Conservation (phyloP, 1,140 invertebrate species). For the Dryas iulia region DNA sequence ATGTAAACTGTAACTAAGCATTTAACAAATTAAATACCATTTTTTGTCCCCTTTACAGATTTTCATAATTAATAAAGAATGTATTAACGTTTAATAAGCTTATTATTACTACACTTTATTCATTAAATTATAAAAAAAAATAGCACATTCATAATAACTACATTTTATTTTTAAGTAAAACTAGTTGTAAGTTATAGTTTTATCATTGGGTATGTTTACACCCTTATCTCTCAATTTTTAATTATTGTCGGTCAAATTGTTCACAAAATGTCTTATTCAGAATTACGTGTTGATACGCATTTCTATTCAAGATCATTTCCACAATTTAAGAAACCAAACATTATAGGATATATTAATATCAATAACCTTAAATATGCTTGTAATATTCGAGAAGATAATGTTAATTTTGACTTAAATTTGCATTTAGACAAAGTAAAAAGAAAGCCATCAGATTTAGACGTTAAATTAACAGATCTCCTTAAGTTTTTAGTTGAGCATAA, state of each 20-base stretch:
- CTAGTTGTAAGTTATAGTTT: no score
- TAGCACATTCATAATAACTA: background rate
- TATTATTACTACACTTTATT: background rate
- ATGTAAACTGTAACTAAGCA: no score
- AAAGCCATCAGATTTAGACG: constrained; percentile 51
- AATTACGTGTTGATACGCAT: constrained; percentile 9
- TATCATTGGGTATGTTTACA: background rate
- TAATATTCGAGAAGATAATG: constrained; percentile 48
- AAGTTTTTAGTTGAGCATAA: constrained; percentile 77
- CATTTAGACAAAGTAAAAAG: constrained; percentile 61
- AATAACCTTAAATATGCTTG: constrained; percentile 79
- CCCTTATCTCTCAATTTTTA: background rate
- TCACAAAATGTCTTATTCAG: background rate
- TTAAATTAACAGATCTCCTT: constrained; percentile 76
- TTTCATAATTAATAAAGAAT: background rate
- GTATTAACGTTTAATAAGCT: background rate
- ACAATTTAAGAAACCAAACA: constrained; percentile 65
- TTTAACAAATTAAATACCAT: no score
- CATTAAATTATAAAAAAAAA: background rate
- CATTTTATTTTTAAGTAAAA: background rate
- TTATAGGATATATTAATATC: constrained; percentile 78
- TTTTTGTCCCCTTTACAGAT: background rate
- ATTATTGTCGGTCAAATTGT: background rate
- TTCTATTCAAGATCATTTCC: constrained; percentile 63
- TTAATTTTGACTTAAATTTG: constrained; percentile 79